These are phyloP conservation scores for Drosophila biarmipes DNA, from an alignment of 1,140 invertebrate species.

Conservation along the genomic window DNA sequence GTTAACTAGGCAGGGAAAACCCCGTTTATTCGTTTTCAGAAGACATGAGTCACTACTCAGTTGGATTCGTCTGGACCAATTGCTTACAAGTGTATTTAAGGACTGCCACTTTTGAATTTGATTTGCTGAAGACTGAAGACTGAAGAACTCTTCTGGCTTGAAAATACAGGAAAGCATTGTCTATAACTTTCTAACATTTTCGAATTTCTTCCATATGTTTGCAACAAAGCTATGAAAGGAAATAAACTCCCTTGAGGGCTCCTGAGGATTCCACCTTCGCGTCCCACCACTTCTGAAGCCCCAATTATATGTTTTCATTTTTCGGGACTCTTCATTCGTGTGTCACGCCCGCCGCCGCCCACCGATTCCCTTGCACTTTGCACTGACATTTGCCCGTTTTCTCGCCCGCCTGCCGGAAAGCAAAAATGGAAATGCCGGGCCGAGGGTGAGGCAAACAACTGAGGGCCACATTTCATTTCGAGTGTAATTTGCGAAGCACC, in stretches of 20 bases:
- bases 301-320: not conserved
- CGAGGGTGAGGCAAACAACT: constrained; percentile 25
- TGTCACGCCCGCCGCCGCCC: constrained; percentile 1
- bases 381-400: constrained; percentile 27
- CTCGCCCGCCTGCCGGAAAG: constrained; percentile 9
- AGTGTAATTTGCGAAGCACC: constrained; percentile 69
- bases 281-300: not conserved
- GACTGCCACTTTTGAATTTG: too few relatives aligned
- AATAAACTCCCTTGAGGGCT: not conserved
- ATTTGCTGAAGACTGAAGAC: too few relatives aligned
- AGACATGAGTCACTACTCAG: not conserved
- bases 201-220: too few relatives aligned
- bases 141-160: too few relatives aligned
- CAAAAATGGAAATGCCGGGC: constrained; percentile 12
- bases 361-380: constrained; percentile 14
- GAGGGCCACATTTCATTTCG: constrained; percentile 65
- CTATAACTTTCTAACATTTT: too few relatives aligned
- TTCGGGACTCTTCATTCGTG: not conserved
- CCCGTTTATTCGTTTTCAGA: not conserved
- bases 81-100: too few relatives aligned
- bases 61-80: too few relatives aligned
- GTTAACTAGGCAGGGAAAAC: not conserved
- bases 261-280: not conserved
- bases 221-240: too few relatives aligned
- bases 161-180: too few relatives aligned